Evolutionary conservation across 2,113 vertebrate genomes (phyloP).

Genomic region (Sceloporus undulatus): DNA sequence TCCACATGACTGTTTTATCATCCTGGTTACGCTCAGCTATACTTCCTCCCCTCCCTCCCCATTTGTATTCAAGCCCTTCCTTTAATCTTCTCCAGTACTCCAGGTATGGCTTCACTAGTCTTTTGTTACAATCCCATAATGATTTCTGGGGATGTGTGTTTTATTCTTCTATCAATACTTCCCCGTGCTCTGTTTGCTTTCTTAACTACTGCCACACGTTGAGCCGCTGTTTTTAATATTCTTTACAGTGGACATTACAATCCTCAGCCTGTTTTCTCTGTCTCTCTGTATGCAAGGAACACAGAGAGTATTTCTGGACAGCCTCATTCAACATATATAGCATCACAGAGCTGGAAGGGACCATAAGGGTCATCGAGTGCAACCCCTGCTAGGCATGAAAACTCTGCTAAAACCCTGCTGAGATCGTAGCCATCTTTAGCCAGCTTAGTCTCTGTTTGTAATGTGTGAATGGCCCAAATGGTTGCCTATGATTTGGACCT

Average conservation of each 20-base stretch:
- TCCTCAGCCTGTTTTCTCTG: neutral
- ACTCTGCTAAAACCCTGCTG: too few species aligned
- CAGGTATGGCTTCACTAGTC: constrained; percentile 50
- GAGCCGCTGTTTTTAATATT: constrained; percentile 42
- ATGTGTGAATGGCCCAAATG: neutral
- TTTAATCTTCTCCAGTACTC: constrained; percentile 60
- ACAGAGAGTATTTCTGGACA: too few species aligned
- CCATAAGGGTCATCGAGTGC: neutral
- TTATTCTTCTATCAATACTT: constrained; percentile 46
- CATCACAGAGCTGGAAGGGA: neutral
- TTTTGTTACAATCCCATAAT: constrained; percentile 55
- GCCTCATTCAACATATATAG: neutral
- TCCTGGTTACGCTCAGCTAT: constrained; percentile 50
- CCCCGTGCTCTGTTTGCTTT: constrained; percentile 61
- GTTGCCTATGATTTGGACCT: too few species aligned
- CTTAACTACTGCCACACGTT: constrained; percentile 43
- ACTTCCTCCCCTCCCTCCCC: constrained; percentile 24
- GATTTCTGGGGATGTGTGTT: constrained; percentile 45
- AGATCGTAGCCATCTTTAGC: too few species aligned
- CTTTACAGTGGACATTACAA: neutral
- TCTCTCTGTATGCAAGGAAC: too few species aligned
- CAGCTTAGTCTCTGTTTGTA: too few species aligned
- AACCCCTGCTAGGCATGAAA: neutral
- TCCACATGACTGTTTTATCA: constrained; percentile 63
- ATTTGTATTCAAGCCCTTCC: constrained; percentile 57